Percentiles rank a stretch among this genome's conserved stretches.
phyloP scores from a whole-genome alignment of 2,113 vertebrate genomes.

The Actenoides hombroni region DNA sequence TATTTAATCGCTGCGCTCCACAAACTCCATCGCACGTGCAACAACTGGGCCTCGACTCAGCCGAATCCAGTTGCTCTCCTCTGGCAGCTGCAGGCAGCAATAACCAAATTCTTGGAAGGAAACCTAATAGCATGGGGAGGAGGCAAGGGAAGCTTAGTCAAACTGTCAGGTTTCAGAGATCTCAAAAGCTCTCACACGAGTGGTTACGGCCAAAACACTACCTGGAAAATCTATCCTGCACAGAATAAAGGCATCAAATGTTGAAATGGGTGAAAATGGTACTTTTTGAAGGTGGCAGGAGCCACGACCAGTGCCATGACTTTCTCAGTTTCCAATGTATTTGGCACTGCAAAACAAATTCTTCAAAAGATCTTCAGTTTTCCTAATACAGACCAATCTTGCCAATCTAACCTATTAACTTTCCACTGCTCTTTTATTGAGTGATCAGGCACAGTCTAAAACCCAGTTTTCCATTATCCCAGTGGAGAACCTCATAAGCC shows the following conservation, averaged over 20 bases:
- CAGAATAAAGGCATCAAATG: constrained; percentile 3
- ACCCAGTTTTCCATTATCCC: background rate
- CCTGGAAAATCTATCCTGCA: constrained; percentile 15
- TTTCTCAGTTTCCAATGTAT: background rate
- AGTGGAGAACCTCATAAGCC: background rate
- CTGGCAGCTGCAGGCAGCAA: background rate
- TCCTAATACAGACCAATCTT: background rate
- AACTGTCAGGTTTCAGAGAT: background rate
- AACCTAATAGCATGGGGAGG: background rate
- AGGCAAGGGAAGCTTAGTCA: background rate
- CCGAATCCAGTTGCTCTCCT: constrained; percentile 17
- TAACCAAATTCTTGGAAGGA: background rate
- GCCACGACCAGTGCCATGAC: background rate
- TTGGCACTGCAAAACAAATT: background rate
- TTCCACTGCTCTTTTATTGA: background rate
- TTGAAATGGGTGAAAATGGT: constrained; percentile 14
- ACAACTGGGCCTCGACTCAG: background rate
- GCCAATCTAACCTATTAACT: background rate
- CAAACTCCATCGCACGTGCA: background rate
- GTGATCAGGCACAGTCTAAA: background rate
- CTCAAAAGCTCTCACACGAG: background rate
- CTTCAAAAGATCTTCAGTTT: background rate
- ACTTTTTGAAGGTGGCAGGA: constrained; percentile 15
- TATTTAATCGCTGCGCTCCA: background rate
- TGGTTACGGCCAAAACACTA: background rate